Evolutionary conservation across 1,140 invertebrate genomes (phyloP), one percentile per base, ranked within the genome.

Genomic region (Hormaphis cornu): DNA sequence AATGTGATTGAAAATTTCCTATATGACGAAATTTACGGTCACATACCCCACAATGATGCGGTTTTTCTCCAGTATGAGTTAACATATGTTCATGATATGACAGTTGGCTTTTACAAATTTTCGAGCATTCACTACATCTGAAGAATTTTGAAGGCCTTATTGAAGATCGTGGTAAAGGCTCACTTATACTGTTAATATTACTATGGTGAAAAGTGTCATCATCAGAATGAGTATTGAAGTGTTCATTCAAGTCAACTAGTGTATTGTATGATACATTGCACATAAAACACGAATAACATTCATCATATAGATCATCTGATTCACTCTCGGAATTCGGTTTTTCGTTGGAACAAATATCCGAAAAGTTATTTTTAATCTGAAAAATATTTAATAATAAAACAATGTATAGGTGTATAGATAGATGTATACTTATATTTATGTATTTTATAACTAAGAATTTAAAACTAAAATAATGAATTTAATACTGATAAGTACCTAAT

Each of bases 61-160:
- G 85, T 78, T 82, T 85, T 71, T 82, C 80, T 10, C 82, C 83
- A 0, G 82, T 83, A 73, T 85, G 83, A n/a, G 83, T 83, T 56
- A 82, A 79, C 16, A 82, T 78, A 72, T 85, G 83, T 61, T 74
- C 73, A 58, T 71, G 71, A 28, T 79, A 76, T 20, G 74, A 66
- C 10, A 66, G 12, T 33, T 66, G 61, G 16, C 61, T 66, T 66
- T 66, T 66, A 48, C 61, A 66, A 22, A 66, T 16, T 66, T 66
- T 66, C 7, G 35, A 16, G 12, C 61, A 66, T 22, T 66, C 44
- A 35, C 50, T 48, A 33, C 61, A 66, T 66, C 28, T 66, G 14
- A 50, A 50, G 18, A 35, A 66, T 18, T 66, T 66, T 22, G 61
- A 66, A 33, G 61, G 44, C 44, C 20, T 44, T 35, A 66, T 66